Base-by-base conservation (phyloP, 2,113 vertebrate genomes). In the Podocnemis expansa region DNA sequence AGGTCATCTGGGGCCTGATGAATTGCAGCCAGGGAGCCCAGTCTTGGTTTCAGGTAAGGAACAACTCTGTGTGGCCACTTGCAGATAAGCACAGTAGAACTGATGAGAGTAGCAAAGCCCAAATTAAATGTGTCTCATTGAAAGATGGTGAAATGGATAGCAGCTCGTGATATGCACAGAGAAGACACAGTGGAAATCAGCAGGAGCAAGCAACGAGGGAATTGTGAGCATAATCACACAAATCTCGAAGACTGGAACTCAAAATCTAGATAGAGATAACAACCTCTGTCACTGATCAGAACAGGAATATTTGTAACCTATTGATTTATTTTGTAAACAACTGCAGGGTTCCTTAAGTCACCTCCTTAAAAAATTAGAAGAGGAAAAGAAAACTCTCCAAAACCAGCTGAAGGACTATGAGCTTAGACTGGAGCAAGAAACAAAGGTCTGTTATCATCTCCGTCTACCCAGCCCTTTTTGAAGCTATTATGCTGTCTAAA, bases 321-420 rank as follows among this genome's bases (percentile, higher is more conserved):
- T 24, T 7, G 1, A 90, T 91, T 95, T 96, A 58, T 95, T 95
- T 93, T 84, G 85, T 93, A 8, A 93, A 56, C 80, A 89, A 91
- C 83, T 89, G 55, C 95, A 99, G 99, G 97, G 97, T 90, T 97
- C 98, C 73, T 98, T 99, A 96, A 98, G 97, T 88, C 95, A 96
- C 10, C 90, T 98, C 84, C 98, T 99, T 95, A 98, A 98, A 95
- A 96, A 98, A 60, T 95, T 99, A 84, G 98, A 97, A 84, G 97
- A 98, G 34, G 97, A 99, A 93, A 99, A 98, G 96, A 97, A 82
- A 34, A 97, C 95, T 82, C 98, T 99, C 60, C 98, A 98, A 96
- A 98, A 91, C 92, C 98, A 99, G 84, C 97, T 99, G 87, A 98
- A 98, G 97, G 98, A 99, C 92, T 98, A 96, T 93, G 97, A 97